A percentile compares a stretch with the other conserved stretches of the same genome.
These are phyloP conservation scores for Tretioscincus oriximinensis DNA, from an alignment of 2,113 vertebrate species.

Conservation along the genomic window DNA sequence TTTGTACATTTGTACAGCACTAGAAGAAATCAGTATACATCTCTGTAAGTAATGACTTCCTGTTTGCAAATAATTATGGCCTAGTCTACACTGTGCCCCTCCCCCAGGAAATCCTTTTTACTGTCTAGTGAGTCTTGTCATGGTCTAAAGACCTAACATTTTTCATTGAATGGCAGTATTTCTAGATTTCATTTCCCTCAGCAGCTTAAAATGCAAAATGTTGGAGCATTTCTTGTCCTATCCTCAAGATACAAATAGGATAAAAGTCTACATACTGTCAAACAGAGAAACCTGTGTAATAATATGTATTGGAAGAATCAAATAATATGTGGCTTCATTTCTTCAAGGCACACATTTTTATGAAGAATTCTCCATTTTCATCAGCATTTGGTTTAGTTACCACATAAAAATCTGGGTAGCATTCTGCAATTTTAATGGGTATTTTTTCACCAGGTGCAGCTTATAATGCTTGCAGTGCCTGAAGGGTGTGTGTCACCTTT, in stretches of 20 bases:
- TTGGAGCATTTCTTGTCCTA: background rate
- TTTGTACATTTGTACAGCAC: background rate
- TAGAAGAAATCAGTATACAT: background rate
- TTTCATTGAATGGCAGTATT: background rate
- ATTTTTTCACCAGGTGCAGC: too few relatives aligned
- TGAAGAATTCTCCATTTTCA: too few relatives aligned
- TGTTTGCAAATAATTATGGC: background rate
- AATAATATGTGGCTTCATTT: too few relatives aligned
- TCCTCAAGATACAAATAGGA: background rate
- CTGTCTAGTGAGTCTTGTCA: background rate
- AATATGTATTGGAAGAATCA: too few relatives aligned
- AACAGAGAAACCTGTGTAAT: background rate
- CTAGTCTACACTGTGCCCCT: background rate
- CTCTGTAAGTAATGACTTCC: background rate
- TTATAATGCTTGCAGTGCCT: too few relatives aligned
- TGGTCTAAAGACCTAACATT: background rate
- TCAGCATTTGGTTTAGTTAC: too few relatives aligned
- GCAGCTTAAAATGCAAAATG: background rate
- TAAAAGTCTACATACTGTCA: background rate
- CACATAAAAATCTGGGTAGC: too few relatives aligned
- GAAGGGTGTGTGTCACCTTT: too few relatives aligned
- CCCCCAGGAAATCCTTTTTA: background rate
- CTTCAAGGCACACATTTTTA: too few relatives aligned
- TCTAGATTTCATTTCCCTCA: background rate
- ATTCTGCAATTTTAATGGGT: too few relatives aligned